These are phyloP conservation scores for Ceyx melanurus DNA, from an alignment of 2,113 vertebrate species.

Conservation along the genomic window DNA sequence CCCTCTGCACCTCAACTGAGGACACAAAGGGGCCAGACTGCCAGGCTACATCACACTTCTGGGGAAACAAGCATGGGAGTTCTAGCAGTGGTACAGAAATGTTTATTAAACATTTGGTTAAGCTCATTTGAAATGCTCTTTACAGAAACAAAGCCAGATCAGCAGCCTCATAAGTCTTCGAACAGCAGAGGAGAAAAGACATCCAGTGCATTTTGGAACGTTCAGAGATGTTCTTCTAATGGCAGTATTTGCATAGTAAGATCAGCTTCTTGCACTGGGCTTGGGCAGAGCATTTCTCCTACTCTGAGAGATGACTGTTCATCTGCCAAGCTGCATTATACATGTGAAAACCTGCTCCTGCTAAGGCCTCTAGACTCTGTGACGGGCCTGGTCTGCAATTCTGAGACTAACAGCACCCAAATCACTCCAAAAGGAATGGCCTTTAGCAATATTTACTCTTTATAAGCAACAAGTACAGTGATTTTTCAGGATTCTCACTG, in stretches of 20 bases:
- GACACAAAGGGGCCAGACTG: neutral
- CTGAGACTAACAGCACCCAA: neutral
- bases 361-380: neutral
- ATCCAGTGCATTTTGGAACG: neutral
- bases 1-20: neutral
- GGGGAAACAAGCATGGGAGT: neutral
- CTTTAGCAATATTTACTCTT: neutral
- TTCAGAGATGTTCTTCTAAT: neutral
- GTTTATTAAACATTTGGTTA: constrained; percentile 5
- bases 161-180: neutral
- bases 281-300: neutral
- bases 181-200: constrained; percentile 17
- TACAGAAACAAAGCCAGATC: constrained; percentile 13
- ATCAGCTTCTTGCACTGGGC: neutral
- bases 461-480: neutral
- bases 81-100: neutral
- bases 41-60: neutral
- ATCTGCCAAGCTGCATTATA: constrained; percentile 28
- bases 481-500: neutral
- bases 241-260: constrained; percentile 47
- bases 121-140: neutral
- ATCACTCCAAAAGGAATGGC: neutral
- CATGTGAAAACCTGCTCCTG: constrained; percentile 24
- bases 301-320: constrained; percentile 15
- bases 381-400: neutral